Base-by-base conservation (phyloP, 2,113 vertebrate species). In the Cettia cetti region DNA sequence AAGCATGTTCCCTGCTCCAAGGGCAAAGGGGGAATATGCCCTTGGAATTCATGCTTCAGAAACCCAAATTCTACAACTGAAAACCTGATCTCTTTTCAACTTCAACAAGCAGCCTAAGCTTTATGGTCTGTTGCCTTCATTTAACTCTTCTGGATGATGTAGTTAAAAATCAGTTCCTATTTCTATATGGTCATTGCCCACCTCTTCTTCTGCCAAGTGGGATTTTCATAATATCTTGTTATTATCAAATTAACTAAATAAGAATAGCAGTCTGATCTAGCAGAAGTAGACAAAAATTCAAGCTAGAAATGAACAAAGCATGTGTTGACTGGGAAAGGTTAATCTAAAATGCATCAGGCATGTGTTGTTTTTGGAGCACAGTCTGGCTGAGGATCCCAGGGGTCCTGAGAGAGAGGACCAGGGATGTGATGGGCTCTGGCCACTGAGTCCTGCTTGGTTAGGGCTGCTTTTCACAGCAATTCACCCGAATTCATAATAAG, bases 31-130 rank as follows among this genome's bases (percentile, higher is more conserved):
- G 79, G 77, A 94, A 30, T 42, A 90, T 42, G n/a, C n/a, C n/a
- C n/a, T n/a, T n/a, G n/a, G n/a, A n/a, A n/a, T n/a, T 82, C 61
- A 75, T 56, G 61, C 64, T 91, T 94, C 89, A 89, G 74, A 88
- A 94, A 65, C 24, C 7, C 52, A 80, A 69, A 91, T 66, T 90
- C 74, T 82, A n/a, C 2, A 1, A 45, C 66, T 74, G 68, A 63
- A 82, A 92, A 54, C 19, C 3, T 3, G 26, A 76, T 81, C n/a
- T 56, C 71, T 65, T 69, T 59, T 75, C 77, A 84, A 24, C 40
- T 78, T 79, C 33, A 87, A 92, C 28, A 60, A 82, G 79, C 2
- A 89, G n/a, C 33, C 33, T 19, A 20, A 33, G 50, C 70, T 84
- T 90, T 85, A 50, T 3, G 87, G 50, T 35, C 56, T 82, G 26